Conservation (phyloP, 1,140 invertebrate species). For the Parapsyche elsis region DNA sequence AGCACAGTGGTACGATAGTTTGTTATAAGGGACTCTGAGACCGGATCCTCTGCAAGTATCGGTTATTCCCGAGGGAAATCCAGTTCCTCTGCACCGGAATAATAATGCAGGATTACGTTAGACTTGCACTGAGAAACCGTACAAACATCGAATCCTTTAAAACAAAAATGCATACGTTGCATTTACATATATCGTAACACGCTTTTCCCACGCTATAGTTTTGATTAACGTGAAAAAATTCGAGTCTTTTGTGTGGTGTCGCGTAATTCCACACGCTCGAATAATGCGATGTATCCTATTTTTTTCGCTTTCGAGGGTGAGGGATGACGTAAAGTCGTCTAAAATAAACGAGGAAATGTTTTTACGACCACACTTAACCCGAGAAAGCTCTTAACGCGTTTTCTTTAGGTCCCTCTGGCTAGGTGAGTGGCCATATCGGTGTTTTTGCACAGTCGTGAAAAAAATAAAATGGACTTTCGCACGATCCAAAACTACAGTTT, state of each 20-base stretch:
- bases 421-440: background rate
- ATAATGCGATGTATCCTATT: background rate
- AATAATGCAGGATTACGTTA: background rate
- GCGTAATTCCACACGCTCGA: background rate
- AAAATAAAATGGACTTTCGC: background rate
- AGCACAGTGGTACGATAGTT: too few relatives aligned
- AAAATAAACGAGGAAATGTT: slow-evolving; percentile 32
- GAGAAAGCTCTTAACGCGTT: slow-evolving; percentile 25
- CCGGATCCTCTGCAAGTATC: background rate
- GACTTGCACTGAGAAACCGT: background rate
- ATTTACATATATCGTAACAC: too few relatives aligned
- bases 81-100: background rate
- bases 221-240: too few relatives aligned
- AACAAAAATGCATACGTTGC: too few relatives aligned
- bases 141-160: background rate
- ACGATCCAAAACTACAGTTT: too few relatives aligned
- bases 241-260: background rate
- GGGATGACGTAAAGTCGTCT: slow-evolving; percentile 11
- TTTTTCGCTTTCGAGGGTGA: background rate
- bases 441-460: background rate
- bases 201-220: too few relatives aligned
- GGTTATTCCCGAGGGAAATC: background rate
- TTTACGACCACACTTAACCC: slow-evolving; percentile 33
- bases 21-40: too few relatives aligned
- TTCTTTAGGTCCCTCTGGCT: background rate